Evolutionary conservation across 1,140 invertebrate genomes (phyloP).

Genomic region (Wiebesia pumilae): DNA sequence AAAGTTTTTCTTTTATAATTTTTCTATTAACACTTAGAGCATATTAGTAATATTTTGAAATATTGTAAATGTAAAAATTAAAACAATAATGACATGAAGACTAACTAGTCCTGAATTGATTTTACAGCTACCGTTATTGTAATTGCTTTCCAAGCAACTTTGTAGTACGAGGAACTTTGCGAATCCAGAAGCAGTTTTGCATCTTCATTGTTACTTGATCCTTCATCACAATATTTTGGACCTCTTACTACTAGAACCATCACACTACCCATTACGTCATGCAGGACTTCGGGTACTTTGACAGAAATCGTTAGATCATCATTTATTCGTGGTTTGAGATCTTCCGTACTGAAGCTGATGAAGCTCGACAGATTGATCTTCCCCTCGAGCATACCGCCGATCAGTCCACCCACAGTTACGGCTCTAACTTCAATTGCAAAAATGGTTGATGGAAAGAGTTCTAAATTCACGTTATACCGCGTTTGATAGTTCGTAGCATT

Average conservation of each 20-base stretch:
- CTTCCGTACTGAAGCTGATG: slow-evolving; percentile 39
- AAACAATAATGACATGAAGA: too few relatives aligned
- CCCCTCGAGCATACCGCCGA: not conserved
- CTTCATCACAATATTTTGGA: slow-evolving; percentile 47
- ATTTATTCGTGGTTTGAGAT: not conserved
- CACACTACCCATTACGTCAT: slow-evolving; percentile 51
- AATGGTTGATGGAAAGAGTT: slow-evolving; percentile 54
- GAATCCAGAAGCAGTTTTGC: not conserved
- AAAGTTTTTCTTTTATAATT: too few relatives aligned
- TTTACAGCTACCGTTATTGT: slow-evolving; percentile 43
- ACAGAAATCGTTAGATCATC: slow-evolving; percentile 53
- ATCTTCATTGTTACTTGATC: not conserved
- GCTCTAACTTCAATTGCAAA: slow-evolving; percentile 54
- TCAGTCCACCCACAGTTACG: slow-evolving; percentile 35
- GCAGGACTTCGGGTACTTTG: slow-evolving; percentile 54
- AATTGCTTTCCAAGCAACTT: slow-evolving; percentile 56
- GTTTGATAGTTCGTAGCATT: slow-evolving; percentile 21
- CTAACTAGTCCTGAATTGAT: not conserved
- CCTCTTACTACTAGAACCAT: slow-evolving; percentile 57
- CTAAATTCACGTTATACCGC: slow-evolving; percentile 39
- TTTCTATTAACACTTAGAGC: too few relatives aligned
- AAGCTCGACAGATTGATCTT: slow-evolving; percentile 12
- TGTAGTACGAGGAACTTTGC: slow-evolving; percentile 9
- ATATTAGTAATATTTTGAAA: too few relatives aligned
- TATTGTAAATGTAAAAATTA: too few relatives aligned